Evolutionary conservation across 2,888 invertebrate genomes (phyloP).

Genomic region (Acanthacorydalis orientalis): DNA sequence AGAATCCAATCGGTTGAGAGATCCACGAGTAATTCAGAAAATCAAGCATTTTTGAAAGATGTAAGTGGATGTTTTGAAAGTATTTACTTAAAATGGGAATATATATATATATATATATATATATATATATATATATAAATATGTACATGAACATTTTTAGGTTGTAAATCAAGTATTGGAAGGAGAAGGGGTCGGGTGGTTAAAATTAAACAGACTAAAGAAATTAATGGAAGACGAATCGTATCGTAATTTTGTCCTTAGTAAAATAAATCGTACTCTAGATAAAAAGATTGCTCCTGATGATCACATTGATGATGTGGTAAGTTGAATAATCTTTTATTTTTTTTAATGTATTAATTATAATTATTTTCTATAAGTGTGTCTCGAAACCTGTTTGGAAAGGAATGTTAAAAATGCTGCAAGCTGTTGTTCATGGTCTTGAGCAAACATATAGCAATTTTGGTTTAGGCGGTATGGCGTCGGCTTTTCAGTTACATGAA

Average conservation of each 20-base stretch:
- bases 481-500: slow-evolving; percentile 91
- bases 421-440: slow-evolving; percentile 76
- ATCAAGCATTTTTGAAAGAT: slow-evolving; percentile 87
- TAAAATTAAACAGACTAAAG: slow-evolving; percentile 79
- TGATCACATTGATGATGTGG: slow-evolving; percentile 96
- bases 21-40: slow-evolving; percentile 67
- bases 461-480: slow-evolving; percentile 93
- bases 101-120: neutral
- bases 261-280: slow-evolving; percentile 84
- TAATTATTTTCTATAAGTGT: slow-evolving; percentile 41
- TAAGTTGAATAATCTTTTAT: slow-evolving; percentile 30
- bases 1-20: slow-evolving; percentile 51
- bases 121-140: neutral
- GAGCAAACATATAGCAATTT: slow-evolving; percentile 86
- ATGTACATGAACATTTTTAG: slow-evolving; percentile 21
- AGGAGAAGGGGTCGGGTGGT: slow-evolving; percentile 93
- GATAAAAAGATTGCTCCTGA: slow-evolving; percentile 86
- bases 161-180: slow-evolving; percentile 67
- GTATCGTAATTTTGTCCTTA: slow-evolving; percentile 87
- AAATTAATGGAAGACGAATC: slow-evolving; percentile 99
- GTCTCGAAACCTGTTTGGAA: slow-evolving; percentile 86
- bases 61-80: slow-evolving; percentile 32
- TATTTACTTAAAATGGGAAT: neutral
- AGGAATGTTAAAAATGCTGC: slow-evolving; percentile 85
- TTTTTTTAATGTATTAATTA: slow-evolving; percentile 7